These are phyloP conservation scores for Proisotoma minuta DNA, from an alignment of 2,888 invertebrate genomes.

Conservation along the genomic window DNA sequence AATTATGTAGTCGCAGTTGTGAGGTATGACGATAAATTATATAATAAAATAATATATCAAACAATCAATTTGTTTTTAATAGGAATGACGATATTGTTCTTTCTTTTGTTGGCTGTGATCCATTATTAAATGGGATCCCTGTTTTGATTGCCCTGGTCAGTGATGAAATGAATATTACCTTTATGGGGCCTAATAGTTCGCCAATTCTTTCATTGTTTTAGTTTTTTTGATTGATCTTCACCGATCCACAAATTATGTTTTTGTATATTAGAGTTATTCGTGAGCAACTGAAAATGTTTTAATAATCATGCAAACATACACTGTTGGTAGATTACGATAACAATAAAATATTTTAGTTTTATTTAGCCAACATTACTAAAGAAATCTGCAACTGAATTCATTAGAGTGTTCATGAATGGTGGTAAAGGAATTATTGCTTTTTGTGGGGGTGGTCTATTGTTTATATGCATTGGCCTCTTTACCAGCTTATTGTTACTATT, in stretches of 20 bases:
- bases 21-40: constrained; percentile 1
- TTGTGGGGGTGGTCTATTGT: background rate
- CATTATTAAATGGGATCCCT: constrained; percentile 24
- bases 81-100: constrained; percentile 26
- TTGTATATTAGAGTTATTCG: too few species aligned
- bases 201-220: constrained; percentile 30
- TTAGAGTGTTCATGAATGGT: constrained; percentile 42
- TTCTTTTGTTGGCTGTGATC: constrained; percentile 19
- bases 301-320: too few species aligned
- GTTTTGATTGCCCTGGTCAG: constrained; percentile 29
- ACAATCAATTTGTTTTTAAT: constrained; percentile 2
- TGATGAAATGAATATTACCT: constrained; percentile 26
- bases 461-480: background rate
- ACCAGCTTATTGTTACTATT: background rate
- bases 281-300: too few species aligned
- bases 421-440: constrained; percentile 14
- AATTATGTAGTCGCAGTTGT: constrained; percentile 13
- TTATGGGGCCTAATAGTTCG: constrained; percentile 27
- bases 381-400: constrained; percentile 46
- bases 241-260: too few species aligned
- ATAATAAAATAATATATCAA: background rate
- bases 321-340: too few species aligned
- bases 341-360: too few species aligned
- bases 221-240: too few species aligned
- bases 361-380: constrained; percentile 29